Evolutionary conservation across 2,888 invertebrate genomes (phyloP), one percentile per base, ranked within the genome.

Genomic region (Automeris io): DNA sequence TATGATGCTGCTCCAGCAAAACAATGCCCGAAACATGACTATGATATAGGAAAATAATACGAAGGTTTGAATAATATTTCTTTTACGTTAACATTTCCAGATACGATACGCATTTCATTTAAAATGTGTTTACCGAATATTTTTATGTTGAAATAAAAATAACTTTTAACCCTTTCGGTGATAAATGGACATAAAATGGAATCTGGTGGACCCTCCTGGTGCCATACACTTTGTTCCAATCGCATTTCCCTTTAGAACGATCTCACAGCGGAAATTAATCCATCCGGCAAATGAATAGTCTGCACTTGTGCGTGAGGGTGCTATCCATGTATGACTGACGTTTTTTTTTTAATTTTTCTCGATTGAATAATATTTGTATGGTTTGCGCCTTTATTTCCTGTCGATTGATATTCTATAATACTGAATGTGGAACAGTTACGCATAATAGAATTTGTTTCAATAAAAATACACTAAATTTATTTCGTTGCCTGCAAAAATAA

Each of bases 251-350:
- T 78, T 78, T 75, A 67, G 73, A 73, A 60, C 78, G 77, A 81
- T 83, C 81, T 79, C 81, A 73, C 72, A 70, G 68, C 80, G 85
- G 85, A 85, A 82, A 85, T 85, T 76, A 85, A 81, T 75, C 72
- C 76, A 78, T 85, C 81, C 80, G 80, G 72, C 71, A 79, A 83
- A 83, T 82, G 81, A 85, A 82, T 82, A 75, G 76, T 70, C 77
- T 80, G 76, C 81, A 80, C 75, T 81, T 80, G 74, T 76, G 76
- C 76, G 80, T 76, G 64, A 64, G 70, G 79, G 66, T 57, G 61
- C 56, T 60, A 61, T 58, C 60, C 52, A 64, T 49, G 52, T 61
- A 59, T 71, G 65, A 71, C 57, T 58, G 66, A 61, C 69, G 63
- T 51, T 62, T 75, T 64, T n/a, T n/a, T 65, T 51, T 61, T 43